These are phyloP conservation scores for Lanius collurio DNA, from an alignment of 2,113 vertebrate species.

Conservation along the genomic window DNA sequence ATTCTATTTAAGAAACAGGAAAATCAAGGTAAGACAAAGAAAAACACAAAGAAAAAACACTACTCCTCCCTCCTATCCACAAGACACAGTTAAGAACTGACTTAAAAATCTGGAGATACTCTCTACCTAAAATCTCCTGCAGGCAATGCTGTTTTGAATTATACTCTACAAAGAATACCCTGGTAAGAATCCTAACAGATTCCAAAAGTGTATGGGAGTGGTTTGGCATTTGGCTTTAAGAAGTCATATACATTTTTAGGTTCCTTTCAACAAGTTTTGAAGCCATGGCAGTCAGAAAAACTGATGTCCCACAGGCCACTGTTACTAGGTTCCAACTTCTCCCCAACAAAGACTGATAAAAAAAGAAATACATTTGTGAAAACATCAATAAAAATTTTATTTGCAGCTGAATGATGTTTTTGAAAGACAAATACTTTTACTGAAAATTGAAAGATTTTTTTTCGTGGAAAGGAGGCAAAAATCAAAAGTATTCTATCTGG, in stretches of 20 bases:
- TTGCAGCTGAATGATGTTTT: background rate
- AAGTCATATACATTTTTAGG: background rate
- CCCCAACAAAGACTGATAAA: background rate
- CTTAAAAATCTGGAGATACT: background rate
- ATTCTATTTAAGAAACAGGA: background rate
- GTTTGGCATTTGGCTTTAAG: background rate
- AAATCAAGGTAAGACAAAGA: background rate
- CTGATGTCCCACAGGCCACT: background rate
- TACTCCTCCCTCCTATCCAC: background rate
- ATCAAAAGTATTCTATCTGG: background rate
- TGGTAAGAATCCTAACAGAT: background rate
- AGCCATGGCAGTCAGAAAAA: background rate
- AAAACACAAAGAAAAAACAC: background rate
- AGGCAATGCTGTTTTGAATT: background rate
- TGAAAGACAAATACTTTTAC: background rate
- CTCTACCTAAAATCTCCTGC: background rate
- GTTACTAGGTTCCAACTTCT: background rate
- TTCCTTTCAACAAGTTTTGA: background rate
- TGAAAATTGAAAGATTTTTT: background rate
- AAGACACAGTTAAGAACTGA: background rate
- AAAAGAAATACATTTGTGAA: background rate
- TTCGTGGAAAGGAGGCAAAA: background rate
- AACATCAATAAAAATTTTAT: background rate
- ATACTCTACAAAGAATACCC: background rate
- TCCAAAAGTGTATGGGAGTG: background rate